Evolutionary conservation across 2,888 invertebrate genomes (phyloP).

Genomic region (Anthophora plumipes): DNA sequence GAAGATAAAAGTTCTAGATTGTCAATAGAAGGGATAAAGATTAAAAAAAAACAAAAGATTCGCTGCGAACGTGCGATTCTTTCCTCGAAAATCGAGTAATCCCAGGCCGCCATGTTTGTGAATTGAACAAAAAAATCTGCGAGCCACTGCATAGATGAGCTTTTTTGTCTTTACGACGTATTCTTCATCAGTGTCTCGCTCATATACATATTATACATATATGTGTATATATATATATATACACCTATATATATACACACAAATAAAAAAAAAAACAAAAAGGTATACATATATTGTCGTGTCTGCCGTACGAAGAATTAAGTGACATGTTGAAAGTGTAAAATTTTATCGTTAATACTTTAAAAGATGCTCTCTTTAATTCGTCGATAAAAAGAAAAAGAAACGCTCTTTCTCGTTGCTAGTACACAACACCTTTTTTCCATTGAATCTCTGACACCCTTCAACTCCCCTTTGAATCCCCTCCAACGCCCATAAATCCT

Average conservation of each 20-base stretch:
- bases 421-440: constrained; percentile 48
- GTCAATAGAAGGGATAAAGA: too few species aligned
- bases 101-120: constrained; percentile 19
- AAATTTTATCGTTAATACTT: constrained; percentile 74
- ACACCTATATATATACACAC: too few species aligned
- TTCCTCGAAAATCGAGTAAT: constrained; percentile 1
- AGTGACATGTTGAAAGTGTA: constrained; percentile 71
- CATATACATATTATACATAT: constrained; percentile 50
- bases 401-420: constrained; percentile 58
- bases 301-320: constrained; percentile 63
- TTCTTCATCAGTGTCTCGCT: constrained; percentile 47
- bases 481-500: too few species aligned
- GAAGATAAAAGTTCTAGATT: not conserved
- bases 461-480: too few species aligned
- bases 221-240: constrained; percentile 42
- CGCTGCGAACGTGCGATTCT: constrained; percentile 10
- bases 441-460: constrained; percentile 44
- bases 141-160: constrained; percentile 35
- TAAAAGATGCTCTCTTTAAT: constrained; percentile 46
- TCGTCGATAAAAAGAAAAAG: too few species aligned
- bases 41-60: not conserved
- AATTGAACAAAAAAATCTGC: constrained; percentile 23
- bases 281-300: constrained; percentile 57
- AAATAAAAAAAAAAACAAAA: too few species aligned
- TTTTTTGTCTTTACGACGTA: not conserved